Base-by-base conservation (phyloP, 2,888 invertebrate species). In the Maniola hyperantus region DNA sequence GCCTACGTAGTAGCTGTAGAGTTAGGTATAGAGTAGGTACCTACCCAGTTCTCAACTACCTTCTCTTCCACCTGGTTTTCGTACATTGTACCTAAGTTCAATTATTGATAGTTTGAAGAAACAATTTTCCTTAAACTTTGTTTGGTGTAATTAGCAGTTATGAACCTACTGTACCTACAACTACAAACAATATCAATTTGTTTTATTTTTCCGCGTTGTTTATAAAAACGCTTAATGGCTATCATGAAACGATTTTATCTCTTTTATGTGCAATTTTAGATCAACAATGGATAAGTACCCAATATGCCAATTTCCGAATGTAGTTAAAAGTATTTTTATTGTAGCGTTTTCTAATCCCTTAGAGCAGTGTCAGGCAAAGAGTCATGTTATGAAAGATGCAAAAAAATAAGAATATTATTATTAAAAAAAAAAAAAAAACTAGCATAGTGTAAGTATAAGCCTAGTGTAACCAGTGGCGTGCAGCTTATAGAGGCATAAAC, bases 151-250 rank as follows among this genome's bases (percentile, higher is more conserved):
- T 46, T 46, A 7, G 46, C 11, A 50, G 50, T 50, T 50, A 18
- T 20, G 20, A 18, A 50, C 50, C 10, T 11, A 39, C 18, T 39
- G 39, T 39, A 39, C 36, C 55, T 39, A 54, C 54, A 34, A 54
- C 55, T 39, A 54, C 54, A 34, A 54, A 36, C 54, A 36, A 54
- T 15, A 54, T 39, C 36, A 55, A 55, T 54, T 36, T 11, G 55
- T 39, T 55, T 55, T 55, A 55, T 55, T 39, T 55, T 39, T 55
- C 39, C 55, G 18, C 11, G 36, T 18, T 36, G 39, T 11, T 10
- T 36, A 36, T 55, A 36, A 34, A 36, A 50, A 36, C 36, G 36
- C 36, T 53, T 33, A 53, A 33, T 33, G 5, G 8, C 36, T 55
- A 55, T 53, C 2, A 53, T 7, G 53, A n/a, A 7, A n/a, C 13